Evolutionary conservation across 2,113 vertebrate genomes (phyloP).

Genomic region (Gallinago undulata): DNA sequence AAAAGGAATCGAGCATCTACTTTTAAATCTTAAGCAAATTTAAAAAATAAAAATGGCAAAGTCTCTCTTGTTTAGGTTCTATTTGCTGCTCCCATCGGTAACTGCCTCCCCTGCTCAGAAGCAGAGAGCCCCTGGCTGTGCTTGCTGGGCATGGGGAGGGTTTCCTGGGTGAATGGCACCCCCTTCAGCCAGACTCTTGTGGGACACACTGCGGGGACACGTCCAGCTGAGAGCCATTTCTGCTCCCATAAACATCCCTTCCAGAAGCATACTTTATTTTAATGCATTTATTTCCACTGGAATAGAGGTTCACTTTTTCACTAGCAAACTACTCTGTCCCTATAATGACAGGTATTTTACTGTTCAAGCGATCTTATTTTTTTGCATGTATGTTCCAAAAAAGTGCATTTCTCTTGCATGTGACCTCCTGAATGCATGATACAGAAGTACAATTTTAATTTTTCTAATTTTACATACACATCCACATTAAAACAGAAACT

Average conservation of each 20-base stretch:
- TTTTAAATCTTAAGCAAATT: background rate
- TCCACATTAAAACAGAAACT: background rate
- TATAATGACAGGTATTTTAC: background rate
- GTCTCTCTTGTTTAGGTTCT: rapidly evolving
- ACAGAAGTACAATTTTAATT: background rate
- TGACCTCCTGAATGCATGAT: background rate
- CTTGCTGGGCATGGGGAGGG: background rate
- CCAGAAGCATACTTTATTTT: rapidly evolving
- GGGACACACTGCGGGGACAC: background rate
- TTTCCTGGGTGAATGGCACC: background rate
- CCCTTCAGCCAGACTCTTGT: background rate
- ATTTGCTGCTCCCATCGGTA: rapidly evolving
- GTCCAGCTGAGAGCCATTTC: background rate
- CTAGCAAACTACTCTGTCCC: background rate
- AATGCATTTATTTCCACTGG: background rate
- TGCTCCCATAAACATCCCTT: background rate
- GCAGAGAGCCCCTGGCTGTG: rapidly evolving
- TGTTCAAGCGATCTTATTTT: background rate
- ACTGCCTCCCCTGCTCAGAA: background rate
- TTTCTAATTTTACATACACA: background rate
- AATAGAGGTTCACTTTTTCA: background rate
- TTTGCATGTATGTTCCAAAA: background rate
- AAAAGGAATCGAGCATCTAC: rapidly evolving
- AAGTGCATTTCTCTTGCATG: background rate
- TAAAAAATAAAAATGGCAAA: background rate